Conservation (phyloP, 1,140 invertebrate species). For the Neodiprion lecontei region DNA sequence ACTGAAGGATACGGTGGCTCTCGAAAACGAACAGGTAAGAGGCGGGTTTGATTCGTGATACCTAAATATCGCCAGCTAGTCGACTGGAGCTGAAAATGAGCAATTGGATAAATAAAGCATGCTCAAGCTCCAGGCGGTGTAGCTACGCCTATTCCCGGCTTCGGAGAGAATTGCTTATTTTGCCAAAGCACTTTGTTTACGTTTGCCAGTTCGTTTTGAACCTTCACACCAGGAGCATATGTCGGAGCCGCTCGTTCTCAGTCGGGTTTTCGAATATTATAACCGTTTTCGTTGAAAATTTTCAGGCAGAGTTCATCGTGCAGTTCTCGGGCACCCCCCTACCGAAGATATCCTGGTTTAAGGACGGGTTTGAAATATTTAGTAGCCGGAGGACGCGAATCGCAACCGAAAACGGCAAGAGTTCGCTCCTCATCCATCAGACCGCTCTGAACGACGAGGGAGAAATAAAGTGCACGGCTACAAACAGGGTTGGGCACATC, state of each 20-base stretch:
- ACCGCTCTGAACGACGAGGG: conserved; percentile 81
- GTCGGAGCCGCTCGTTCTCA: too few species aligned
- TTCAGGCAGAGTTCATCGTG: conserved; percentile 79
- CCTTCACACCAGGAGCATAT: too few species aligned
- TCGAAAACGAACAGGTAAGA: conserved; percentile 78
- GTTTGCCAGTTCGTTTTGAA: too few species aligned
- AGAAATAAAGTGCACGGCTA: conserved; percentile 88
- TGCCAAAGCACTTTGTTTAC: too few species aligned
- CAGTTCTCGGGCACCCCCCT: conserved; percentile 81
- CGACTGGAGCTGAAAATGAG: too few species aligned
- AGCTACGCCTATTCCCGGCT: too few species aligned
- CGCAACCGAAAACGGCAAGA: conserved; percentile 77
- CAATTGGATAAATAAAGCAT: too few species aligned
- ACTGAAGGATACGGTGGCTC: conserved; percentile 69
- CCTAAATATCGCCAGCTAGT: too few species aligned
- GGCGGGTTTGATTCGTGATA: not conserved
- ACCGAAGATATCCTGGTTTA: conserved; percentile 93
- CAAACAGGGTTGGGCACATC: conserved; percentile 81
- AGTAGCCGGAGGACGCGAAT: conserved; percentile 81
- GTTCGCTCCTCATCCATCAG: conserved; percentile 82
- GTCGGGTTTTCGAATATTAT: not conserved
- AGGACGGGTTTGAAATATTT: conserved; percentile 86
- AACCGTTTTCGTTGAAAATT: conserved; percentile 5
- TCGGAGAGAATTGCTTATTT: too few species aligned
- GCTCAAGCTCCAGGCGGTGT: too few species aligned